These are phyloP conservation scores for Trachemys scripta DNA, from an alignment of 2,113 vertebrate genomes.

Conservation along the genomic window DNA sequence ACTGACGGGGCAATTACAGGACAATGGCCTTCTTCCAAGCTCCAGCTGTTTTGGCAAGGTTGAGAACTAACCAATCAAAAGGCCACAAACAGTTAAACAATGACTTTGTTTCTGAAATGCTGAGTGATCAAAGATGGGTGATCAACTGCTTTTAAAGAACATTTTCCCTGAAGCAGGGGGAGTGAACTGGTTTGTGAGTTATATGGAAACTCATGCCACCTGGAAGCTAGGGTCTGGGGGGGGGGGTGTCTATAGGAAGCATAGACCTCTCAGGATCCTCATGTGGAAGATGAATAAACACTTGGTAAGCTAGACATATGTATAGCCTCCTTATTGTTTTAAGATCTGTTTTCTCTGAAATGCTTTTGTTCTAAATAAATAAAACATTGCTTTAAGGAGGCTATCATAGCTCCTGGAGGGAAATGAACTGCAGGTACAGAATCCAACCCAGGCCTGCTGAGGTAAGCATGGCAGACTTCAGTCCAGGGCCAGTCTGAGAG, in stretches of 20 bases:
- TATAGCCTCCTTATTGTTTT: not conserved
- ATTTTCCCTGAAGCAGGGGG: not conserved
- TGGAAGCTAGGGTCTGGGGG: not conserved
- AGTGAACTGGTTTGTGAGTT: not conserved
- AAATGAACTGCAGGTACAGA: not conserved
- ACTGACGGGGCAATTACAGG: not conserved
- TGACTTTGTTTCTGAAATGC: not conserved
- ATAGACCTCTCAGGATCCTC: not conserved
- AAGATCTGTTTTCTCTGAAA: not conserved
- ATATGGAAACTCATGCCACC: not conserved
- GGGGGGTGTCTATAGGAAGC: not conserved
- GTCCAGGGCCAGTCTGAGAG: not conserved
- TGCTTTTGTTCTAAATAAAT: not conserved
- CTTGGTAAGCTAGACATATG: not conserved
- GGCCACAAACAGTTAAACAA: not conserved
- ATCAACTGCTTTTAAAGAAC: not conserved
- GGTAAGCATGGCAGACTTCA: not conserved
- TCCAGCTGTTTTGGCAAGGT: not conserved
- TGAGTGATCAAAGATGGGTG: not conserved
- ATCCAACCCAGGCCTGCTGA: not conserved
- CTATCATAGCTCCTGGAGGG: not conserved
- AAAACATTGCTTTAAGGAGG: not conserved
- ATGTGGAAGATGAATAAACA: not conserved
- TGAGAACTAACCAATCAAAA: not conserved
- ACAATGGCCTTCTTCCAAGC: not conserved